Evolutionary conservation across 1,140 invertebrate genomes (phyloP), one percentile per base, ranked within the genome.

Genomic region (Anastatus disparis): DNA sequence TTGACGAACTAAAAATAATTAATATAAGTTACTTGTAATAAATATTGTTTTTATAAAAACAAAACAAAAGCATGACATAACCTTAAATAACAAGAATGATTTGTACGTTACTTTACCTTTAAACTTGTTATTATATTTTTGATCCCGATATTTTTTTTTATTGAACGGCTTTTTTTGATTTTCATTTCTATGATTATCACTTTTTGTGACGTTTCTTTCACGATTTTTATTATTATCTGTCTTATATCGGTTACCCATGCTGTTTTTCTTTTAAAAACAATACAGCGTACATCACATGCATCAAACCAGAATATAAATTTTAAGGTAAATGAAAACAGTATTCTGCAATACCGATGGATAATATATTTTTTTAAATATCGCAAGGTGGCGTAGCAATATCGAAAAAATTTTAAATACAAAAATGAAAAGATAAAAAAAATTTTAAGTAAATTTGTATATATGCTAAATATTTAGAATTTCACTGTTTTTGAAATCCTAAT

Each of bases 41-140:
- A 42, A 59, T 59, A 70, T 66, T 50, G 31, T 3, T 65, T 38
- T 29, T 17, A 63, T 61, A 52, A 52, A 29, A 55, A 17, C 31
- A 40, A 20, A n/a, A 12, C 24, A 2, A 7, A 6, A 29, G 22
- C 17, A 58, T 66, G 29, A 71, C 46, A 26, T 77, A 79, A 80
- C 74, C 75, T 77, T 61, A 29, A 73, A 59, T n/a, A 27, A 40
- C 27, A 31, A 29, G 31, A 52, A 46, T 20, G 59, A 22, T 0
- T 24, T 26, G 31, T n/a, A 53, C n/a, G n/a, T n/a, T 29, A 8
- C 38, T 70, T 70, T 78, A 86, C 85, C 76, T 84, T 90, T 91
- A 63, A 89, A 89, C 74, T 91, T 90, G 40, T 90, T 90, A 73
- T 89, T 91, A 70, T 91, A 92, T 74, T 90, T 91, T 68, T 90